Conservation (phyloP, 2,797 vertebrate species). For the Acanthurus lineatus region DNA sequence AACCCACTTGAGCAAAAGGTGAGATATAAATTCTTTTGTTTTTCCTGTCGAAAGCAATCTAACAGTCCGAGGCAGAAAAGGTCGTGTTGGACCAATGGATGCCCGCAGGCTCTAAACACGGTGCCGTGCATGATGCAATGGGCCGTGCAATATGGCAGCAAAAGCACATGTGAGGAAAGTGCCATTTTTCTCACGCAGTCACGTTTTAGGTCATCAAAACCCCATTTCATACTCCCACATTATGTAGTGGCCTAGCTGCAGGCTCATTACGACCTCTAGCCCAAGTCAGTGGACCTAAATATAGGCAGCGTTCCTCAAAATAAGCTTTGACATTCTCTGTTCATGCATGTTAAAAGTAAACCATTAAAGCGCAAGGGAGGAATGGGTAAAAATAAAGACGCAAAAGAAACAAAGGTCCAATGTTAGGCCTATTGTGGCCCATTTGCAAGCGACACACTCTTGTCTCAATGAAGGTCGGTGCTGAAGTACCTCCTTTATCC, state of each 20-base stretch:
- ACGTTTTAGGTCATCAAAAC: slow-evolving; percentile 24
- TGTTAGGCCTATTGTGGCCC: slow-evolving; percentile 40
- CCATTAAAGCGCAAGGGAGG: background rate
- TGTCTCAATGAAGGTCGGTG: slow-evolving; percentile 34
- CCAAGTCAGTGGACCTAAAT: slow-evolving; percentile 9
- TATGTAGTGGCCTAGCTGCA: slow-evolving; percentile 20
- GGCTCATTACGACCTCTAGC: slow-evolving; percentile 33
- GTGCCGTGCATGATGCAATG: slow-evolving; percentile 24
- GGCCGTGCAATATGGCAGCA: slow-evolving; percentile 23
- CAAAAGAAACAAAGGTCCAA: background rate
- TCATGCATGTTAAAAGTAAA: slow-evolving; percentile 5
- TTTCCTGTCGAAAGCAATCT: slow-evolving; percentile 4
- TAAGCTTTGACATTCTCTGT: background rate
- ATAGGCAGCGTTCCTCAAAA: slow-evolving; percentile 21
- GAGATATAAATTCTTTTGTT: background rate
- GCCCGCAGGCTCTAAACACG: background rate
- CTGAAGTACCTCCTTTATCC: slow-evolving; percentile 39
- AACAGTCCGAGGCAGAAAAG: slow-evolving; percentile 28
- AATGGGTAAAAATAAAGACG: background rate
- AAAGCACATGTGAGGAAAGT: slow-evolving; percentile 27
- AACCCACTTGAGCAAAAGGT: background rate
- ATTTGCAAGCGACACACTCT: slow-evolving; percentile 44
- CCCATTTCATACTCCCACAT: background rate
- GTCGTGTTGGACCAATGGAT: background rate
- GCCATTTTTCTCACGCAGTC: slow-evolving; percentile 37